Conservation (phyloP, 1,140 invertebrate species). For the Penaeus chinensis region DNA sequence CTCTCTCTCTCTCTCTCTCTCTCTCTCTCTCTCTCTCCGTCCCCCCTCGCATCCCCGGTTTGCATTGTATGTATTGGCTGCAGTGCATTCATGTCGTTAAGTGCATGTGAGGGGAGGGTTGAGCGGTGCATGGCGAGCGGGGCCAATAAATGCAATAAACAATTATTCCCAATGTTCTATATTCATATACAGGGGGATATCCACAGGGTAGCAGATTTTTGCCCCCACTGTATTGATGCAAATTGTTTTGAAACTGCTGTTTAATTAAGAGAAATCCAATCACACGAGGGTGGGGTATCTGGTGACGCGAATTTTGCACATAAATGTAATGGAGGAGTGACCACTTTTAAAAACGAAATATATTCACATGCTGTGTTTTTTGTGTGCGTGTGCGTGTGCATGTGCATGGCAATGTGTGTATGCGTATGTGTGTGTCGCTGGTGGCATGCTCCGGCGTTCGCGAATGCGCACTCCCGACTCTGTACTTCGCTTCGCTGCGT, state of each 20-base stretch:
- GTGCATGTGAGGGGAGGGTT: slow-evolving; percentile 59
- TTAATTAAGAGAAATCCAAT: slow-evolving; percentile 61
- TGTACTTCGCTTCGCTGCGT: slow-evolving; percentile 18
- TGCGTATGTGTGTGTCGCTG: not conserved
- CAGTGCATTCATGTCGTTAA: slow-evolving; percentile 60
- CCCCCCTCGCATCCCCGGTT: slow-evolving; percentile 45
- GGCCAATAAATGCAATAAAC: slow-evolving; percentile 61
- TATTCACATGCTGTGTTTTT: slow-evolving; percentile 39
- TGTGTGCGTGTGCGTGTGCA: not conserved
- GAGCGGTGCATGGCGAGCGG: slow-evolving; percentile 53
- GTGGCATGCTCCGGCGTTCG: slow-evolving; percentile 23
- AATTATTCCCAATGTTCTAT: slow-evolving; percentile 61
- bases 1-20: not conserved
- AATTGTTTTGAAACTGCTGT: slow-evolving; percentile 61
- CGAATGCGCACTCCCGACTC: slow-evolving; percentile 24
- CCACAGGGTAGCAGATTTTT: slow-evolving; percentile 60
- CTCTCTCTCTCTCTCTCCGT: not conserved
- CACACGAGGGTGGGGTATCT: slow-evolving; percentile 60
- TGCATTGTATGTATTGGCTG: slow-evolving; percentile 61
- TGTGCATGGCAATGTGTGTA: not conserved
- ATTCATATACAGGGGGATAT: slow-evolving; percentile 61
- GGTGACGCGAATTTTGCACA: slow-evolving; percentile 60
- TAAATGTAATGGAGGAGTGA: slow-evolving; percentile 60
- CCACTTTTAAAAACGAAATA: slow-evolving; percentile 58
- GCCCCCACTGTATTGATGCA: slow-evolving; percentile 61